Base-by-base conservation (phyloP, 1,140 invertebrate genomes). In the Sitophilus oryzae region DNA sequence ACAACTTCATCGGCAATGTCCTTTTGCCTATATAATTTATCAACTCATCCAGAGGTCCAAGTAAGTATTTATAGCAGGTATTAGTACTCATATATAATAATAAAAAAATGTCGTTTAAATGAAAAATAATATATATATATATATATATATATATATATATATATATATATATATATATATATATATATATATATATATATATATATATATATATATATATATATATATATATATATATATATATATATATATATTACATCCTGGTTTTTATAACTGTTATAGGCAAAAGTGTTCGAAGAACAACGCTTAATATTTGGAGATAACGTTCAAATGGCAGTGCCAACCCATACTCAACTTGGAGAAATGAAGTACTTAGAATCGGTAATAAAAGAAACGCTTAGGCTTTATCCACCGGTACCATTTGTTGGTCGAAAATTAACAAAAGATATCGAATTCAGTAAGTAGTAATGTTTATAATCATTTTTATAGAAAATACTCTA, bases 321-420 rank as follows among this genome's bases (percentile, higher is more conserved):
- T 8, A 65, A 72, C 30, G 74, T 79, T 11, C 50, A 63, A 15
- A 66, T 78, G 1, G 71, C 76, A 16, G 59, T 64, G 1, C 68
- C 76, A 0, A 82, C 77, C 0, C 74, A 79, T 59, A 79, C 83
- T 30, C 77, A 78, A 37, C 54, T 83, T 49, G 63, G 71, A 34
- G 55, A 75, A 48, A 73, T 86, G 75, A 77, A 76, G 60, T 86
- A 84, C 64, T 62, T 85, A 40, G 80, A 82, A 30, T 42, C 64
- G 52, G 58, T 65, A 8, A 58, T 67, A 11, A 67, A 66, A 50
- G 67, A 69, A 59, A 49, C 60, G 16, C 35, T 69, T 22, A 52
- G 67, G 54, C 15, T 62, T 3, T 65, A 56, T 54, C 61, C 65
- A 23, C 9, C 54, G 8, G 56, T 60, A 15, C 64, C 67, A 10